Percentiles rank a stretch among this genome's conserved stretches.
These are phyloP conservation scores for Orthosia cruda DNA, from an alignment of 2,888 invertebrate species.

Conservation along the genomic window DNA sequence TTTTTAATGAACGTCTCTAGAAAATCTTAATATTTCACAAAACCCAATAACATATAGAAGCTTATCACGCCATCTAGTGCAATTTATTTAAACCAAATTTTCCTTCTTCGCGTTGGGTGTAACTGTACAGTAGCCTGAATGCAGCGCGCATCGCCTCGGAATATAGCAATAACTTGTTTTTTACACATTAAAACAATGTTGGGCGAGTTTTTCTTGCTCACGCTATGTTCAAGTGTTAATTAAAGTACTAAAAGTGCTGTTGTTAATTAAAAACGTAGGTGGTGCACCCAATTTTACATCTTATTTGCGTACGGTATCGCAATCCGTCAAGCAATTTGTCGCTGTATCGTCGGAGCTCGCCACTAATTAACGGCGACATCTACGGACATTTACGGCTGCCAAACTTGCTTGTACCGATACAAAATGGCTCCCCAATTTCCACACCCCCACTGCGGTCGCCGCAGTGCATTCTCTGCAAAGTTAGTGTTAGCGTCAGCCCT, in stretches of 20 bases:
- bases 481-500: conserved; percentile 68
- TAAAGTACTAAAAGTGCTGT: conserved; percentile 6
- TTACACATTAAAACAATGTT: background rate
- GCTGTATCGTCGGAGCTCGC: conserved; percentile 82
- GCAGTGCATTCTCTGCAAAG: conserved; percentile 71
- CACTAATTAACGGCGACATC: conserved; percentile 89
- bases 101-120: background rate
- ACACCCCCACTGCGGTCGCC: conserved; percentile 67
- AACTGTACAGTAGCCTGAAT: conserved; percentile 26
- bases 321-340: conserved; percentile 86
- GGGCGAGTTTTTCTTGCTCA: background rate
- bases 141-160: background rate
- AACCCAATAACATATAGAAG: too few relatives aligned
- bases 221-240: background rate
- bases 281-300: conserved; percentile 59
- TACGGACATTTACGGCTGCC: conserved; percentile 87
- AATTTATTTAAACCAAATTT: too few relatives aligned
- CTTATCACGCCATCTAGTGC: too few relatives aligned
- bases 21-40: too few relatives aligned
- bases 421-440: conserved; percentile 70
- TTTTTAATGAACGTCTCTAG: too few relatives aligned
- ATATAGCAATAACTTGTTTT: conserved; percentile 6
- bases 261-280: conserved; percentile 27
- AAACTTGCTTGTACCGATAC: conserved; percentile 83
- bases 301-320: conserved; percentile 81